phyloP scores from a whole-genome alignment of 2,113 vertebrate genomes.

The Ictalurus punctatus region DNA sequence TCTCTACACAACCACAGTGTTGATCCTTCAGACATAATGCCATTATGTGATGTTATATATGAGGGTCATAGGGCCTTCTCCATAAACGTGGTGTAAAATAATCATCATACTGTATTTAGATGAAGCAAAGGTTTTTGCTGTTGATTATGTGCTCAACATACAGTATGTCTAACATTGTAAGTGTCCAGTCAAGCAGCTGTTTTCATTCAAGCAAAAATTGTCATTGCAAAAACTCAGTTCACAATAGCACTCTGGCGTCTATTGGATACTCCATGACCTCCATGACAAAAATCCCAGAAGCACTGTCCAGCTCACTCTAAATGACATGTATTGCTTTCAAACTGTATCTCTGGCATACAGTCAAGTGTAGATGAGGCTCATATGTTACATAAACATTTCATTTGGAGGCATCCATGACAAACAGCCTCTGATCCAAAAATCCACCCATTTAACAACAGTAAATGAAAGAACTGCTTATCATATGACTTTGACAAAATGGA shows the following conservation, averaged over 20 bases:
- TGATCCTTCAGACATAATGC: background rate
- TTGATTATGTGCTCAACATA: slow-evolving; percentile 18
- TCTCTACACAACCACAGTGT: background rate
- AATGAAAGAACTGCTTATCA: background rate
- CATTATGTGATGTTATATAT: background rate
- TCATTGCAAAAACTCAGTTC: slow-evolving; percentile 14
- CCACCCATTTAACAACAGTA: background rate
- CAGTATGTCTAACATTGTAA: background rate
- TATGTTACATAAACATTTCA: background rate
- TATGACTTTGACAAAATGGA: background rate
- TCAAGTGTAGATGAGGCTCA: background rate
- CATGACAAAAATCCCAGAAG: background rate
- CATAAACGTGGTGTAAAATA: background rate
- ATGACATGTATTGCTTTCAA: background rate
- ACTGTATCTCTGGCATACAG: background rate
- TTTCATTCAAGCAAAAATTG: slow-evolving; percentile 32
- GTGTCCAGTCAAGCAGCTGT: slow-evolving; percentile 15
- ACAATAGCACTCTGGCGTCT: slow-evolving; percentile 16
- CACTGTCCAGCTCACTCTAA: background rate
- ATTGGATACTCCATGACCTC: background rate
- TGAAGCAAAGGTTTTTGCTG: background rate
- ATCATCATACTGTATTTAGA: background rate
- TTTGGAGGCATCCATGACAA: background rate
- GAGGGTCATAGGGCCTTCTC: background rate
- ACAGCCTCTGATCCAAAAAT: background rate